Evolutionary conservation across 2,888 invertebrate species (phyloP).

Genomic region (Ornithoptera priamus): DNA sequence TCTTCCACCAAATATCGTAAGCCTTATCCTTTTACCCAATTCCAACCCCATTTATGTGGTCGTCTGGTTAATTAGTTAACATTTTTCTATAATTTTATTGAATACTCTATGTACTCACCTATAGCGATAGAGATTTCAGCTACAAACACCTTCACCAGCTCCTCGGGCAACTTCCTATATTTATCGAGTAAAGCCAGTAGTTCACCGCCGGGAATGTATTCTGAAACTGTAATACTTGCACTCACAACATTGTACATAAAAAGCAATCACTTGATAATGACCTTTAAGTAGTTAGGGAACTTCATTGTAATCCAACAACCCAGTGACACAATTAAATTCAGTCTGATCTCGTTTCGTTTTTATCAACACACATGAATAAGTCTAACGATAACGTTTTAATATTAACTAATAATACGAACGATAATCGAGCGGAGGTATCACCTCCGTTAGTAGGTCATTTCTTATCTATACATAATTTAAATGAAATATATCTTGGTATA

Average conservation of each 20-base stretch:
- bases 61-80: no score
- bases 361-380: slow-evolving; percentile 25
- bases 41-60: no score
- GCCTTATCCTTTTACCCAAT: no score
- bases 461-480: slow-evolving; percentile 16
- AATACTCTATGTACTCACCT: slow-evolving; percentile 74
- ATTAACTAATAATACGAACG: slow-evolving; percentile 29
- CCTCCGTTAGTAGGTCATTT: slow-evolving; percentile 43
- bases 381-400: slow-evolving; percentile 30
- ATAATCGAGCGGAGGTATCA: slow-evolving; percentile 41
- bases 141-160: slow-evolving; percentile 89
- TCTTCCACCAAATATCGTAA: no score
- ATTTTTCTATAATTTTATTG: neutral
- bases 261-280: slow-evolving; percentile 37
- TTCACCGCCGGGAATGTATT: slow-evolving; percentile 92
- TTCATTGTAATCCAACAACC: slow-evolving; percentile 31
- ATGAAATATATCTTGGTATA: neutral
- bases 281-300: slow-evolving; percentile 36
- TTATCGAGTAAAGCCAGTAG: slow-evolving; percentile 86
- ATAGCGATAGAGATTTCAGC: slow-evolving; percentile 93
- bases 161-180: slow-evolving; percentile 87
- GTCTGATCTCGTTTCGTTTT: slow-evolving; percentile 30
- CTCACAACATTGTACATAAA: slow-evolving; percentile 4
- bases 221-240: slow-evolving; percentile 82
- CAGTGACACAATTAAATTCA: slow-evolving; percentile 31